Conservation (phyloP, 1,140 invertebrate genomes). For the Trigoniulus corallinus region DNA sequence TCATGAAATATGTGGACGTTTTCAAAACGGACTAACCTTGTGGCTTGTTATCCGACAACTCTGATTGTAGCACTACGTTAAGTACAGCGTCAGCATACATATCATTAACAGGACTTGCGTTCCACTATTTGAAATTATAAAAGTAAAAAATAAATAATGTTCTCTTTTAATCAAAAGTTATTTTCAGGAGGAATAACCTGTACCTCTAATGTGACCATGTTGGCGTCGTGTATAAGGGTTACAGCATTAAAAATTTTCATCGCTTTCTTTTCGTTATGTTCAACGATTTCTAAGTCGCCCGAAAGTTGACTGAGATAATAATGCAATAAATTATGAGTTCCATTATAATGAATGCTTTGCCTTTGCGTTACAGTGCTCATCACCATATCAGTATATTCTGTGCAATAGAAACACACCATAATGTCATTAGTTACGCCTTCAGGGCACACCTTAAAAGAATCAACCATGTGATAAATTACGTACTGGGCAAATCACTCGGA, state of each 20-base stretch:
- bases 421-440: no score
- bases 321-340: conserved; percentile 56
- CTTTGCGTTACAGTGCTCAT: conserved; percentile 83
- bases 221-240: conserved; percentile 64
- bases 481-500: conserved; percentile 74
- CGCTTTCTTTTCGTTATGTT: conserved; percentile 43
- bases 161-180: conserved; percentile 6
- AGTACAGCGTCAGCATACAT: conserved; percentile 95
- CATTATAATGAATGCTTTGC: conserved; percentile 71
- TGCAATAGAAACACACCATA: no score
- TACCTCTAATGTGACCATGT: conserved; percentile 67
- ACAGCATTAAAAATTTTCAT: conserved; percentile 53
- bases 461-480: no score
- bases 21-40: conserved; percentile 16
- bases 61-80: conserved; percentile 60
- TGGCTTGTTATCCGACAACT: conserved; percentile 26
- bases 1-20: conserved; percentile 33
- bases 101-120: conserved; percentile 83
- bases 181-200: neutral
- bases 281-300: conserved; percentile 54
- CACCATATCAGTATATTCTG: conserved; percentile 89
- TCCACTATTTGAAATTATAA: conserved; percentile 46
- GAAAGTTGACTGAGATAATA: conserved; percentile 68
- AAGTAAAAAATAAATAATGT: neutral
- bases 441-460: no score